These are phyloP conservation scores for Brevipalpus yothersi DNA, from an alignment of 1,140 invertebrate species.

Conservation along the genomic window DNA sequence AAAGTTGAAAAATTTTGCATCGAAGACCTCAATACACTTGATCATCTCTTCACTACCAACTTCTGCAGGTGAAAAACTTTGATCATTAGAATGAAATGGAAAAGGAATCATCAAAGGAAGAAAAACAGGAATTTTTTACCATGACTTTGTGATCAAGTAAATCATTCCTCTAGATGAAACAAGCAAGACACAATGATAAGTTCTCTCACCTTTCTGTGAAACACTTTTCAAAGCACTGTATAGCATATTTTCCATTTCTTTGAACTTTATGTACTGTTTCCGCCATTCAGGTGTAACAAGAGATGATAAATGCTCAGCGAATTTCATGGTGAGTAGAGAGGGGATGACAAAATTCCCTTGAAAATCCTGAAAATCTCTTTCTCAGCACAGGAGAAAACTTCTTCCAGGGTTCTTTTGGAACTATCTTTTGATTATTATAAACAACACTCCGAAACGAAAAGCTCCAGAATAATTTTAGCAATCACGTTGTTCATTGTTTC, in stretches of 20 bases:
- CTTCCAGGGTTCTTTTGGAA: too few species aligned
- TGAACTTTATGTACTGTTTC: constrained; percentile 95
- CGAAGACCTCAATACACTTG: constrained; percentile 29
- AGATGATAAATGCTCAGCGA: constrained; percentile 76
- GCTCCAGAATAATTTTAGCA: too few species aligned
- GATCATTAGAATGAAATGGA: too few species aligned
- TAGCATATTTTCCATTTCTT: constrained; percentile 69
- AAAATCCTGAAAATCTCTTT: too few species aligned
- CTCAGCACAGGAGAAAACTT: too few species aligned
- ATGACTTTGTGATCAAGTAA: not conserved
- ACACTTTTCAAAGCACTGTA: constrained; percentile 66
- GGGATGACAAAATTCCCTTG: too few species aligned
- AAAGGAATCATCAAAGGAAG: not conserved
- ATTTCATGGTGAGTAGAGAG: constrained; percentile 83
- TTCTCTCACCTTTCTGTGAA: constrained; percentile 32
- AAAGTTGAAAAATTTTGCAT: constrained; percentile 82
- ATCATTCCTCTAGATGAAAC: not conserved
- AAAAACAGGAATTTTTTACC: not conserved
- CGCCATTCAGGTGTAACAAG: constrained; percentile 97
- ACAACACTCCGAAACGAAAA: too few species aligned
- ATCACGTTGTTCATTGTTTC: too few species aligned
- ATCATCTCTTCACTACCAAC: constrained; percentile 1
- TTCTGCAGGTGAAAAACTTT: not conserved
- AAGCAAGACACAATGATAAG: too few species aligned
- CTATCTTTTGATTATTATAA: too few species aligned